phyloP scores from a whole-genome alignment of 2,797 vertebrate genomes.

The Poeciliopsis turneri region DNA sequence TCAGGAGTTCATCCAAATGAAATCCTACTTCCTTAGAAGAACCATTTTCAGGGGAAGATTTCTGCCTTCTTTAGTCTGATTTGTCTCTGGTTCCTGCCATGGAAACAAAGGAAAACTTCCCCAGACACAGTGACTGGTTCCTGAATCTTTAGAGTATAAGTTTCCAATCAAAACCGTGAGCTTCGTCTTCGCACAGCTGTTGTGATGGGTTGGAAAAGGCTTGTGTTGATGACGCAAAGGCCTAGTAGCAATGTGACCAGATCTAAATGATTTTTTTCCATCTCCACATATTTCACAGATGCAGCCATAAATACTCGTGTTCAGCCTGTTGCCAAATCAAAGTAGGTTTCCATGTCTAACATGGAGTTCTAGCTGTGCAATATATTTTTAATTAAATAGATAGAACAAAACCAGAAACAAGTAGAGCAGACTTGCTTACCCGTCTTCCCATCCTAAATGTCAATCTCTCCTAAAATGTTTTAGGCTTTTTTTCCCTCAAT shows the following conservation, averaged over 20 bases:
- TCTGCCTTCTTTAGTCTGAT: neutral
- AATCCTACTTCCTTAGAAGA: neutral
- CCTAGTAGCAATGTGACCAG: neutral
- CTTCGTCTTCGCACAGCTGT: neutral
- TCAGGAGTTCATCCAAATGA: neutral
- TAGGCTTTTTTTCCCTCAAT: neutral
- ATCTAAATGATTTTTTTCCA: neutral
- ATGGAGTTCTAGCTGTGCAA: neutral
- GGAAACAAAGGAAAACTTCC: neutral
- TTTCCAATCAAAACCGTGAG: neutral
- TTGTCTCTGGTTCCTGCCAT: neutral
- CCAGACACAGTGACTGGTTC: neutral
- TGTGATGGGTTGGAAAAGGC: neutral
- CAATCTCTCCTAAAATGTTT: neutral
- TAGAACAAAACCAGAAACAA: neutral
- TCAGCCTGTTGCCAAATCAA: neutral
- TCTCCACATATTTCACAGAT: neutral
- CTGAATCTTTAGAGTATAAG: neutral
- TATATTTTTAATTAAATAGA: neutral
- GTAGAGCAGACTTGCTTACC: neutral
- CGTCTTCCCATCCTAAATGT: neutral
- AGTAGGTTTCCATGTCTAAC: neutral
- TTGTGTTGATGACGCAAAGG: neutral
- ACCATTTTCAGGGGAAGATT: neutral
- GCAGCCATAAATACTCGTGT: neutral